phyloP scores from a whole-genome alignment of 1,140 invertebrate genomes.

The Euura saliciscinereae region DNA sequence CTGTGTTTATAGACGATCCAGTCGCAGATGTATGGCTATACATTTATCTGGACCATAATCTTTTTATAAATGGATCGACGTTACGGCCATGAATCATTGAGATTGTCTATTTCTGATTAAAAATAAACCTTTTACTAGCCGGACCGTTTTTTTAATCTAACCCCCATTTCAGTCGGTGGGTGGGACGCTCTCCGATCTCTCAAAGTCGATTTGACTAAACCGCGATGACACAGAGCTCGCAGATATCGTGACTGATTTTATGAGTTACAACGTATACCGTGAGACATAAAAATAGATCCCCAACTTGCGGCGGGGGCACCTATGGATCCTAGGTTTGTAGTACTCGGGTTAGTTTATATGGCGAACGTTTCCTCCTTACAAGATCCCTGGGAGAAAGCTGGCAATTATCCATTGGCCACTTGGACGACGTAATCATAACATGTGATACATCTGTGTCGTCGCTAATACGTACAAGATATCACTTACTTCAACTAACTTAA shows the following conservation, averaged over 20 bases:
- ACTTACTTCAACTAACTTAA: no score
- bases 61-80: no score
- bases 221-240: background rate
- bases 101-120: no score
- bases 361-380: background rate
- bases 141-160: no score
- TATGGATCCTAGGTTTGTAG: background rate
- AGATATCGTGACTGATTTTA: background rate
- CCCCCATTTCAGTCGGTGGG: no score
- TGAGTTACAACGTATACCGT: background rate
- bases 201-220: background rate
- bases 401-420: background rate
- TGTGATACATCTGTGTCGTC: slow-evolving; percentile 1
- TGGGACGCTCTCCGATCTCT: background rate
- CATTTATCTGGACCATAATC: no score
- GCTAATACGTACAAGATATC: background rate
- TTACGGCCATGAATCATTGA: no score
- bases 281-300: background rate
- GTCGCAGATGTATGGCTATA: no score
- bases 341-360: background rate
- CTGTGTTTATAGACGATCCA: no score
- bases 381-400: background rate
- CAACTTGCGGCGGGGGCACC: background rate
- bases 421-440: slow-evolving; percentile 4
- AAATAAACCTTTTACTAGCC: no score